A percentile compares a stretch with the other conserved stretches of the same genome.
Evolutionary conservation across 2,888 invertebrate genomes (phyloP).

Genomic region (Amiota mariae): DNA sequence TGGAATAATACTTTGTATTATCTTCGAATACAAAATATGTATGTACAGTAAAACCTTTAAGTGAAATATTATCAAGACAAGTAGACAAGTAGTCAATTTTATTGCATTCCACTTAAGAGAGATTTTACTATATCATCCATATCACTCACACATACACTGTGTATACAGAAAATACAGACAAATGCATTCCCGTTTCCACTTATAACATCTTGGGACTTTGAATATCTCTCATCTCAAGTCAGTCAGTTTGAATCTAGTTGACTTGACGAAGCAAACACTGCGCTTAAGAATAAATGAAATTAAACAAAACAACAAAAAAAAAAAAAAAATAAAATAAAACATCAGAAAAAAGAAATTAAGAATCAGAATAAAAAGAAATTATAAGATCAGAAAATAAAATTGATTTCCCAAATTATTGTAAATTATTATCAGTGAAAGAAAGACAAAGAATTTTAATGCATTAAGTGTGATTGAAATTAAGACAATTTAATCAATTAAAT

Average conservation of each 20-base stretch:
- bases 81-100: too few species aligned
- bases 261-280: constrained; percentile 35
- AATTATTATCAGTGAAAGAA: not conserved
- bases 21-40: too few species aligned
- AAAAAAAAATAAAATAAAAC: not conserved
- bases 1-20: too few species aligned
- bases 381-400: not conserved
- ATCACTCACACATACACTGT: too few species aligned
- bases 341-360: not conserved
- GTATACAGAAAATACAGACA: not conserved
- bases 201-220: constrained; percentile 36
- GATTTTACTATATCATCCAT: too few species aligned
- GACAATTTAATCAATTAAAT: not conserved
- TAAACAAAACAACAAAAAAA: not conserved
- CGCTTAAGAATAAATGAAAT: constrained; percentile 3
- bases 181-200: constrained; percentile 7
- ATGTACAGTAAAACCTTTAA: too few species aligned
- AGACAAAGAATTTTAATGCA: too few species aligned
- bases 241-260: constrained; percentile 43
- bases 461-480: too few species aligned
- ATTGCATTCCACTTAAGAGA: too few species aligned
- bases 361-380: not conserved
- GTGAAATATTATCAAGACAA: too few species aligned
- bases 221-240: constrained; percentile 42
- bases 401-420: not conserved